Base-by-base conservation (phyloP, 2,113 vertebrate species). In the Mionectes macconnelli region DNA sequence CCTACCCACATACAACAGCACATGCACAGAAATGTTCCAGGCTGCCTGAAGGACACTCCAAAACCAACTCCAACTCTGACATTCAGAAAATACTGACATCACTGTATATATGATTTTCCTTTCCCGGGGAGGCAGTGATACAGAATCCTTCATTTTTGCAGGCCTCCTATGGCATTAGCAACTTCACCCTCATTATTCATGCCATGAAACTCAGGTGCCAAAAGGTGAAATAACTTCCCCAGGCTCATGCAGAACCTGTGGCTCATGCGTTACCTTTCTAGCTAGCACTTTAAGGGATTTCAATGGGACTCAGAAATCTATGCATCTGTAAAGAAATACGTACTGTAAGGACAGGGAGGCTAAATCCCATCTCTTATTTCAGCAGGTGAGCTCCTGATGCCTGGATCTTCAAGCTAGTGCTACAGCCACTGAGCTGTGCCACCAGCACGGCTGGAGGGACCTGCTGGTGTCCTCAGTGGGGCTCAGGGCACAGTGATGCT, bases 31-130 rank as follows among this genome's bases (percentile, higher is more conserved):
- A 60, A 28, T 27, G 55, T 14, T 78, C 74, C 85, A 87, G 78
- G 90, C 84, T 92, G 81, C 63, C 67, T 73, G 82, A 96, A 95
- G 93, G 84, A 69, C 68, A 60, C 55, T 0, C 8, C 45, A 82
- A 92, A 89, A 44, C 5, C 52, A 81, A 39, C 44, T 44, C 20
- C 28, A 84, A 68, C 44, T 57, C 30, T 84, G 62, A 64, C 53
- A 76, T 2, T 35, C 57, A 66, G 53, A 66, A 80, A 90, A 88
- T 25, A 84, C 35, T n/a, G 33, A 11, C 69, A 56, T 44, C 37
- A 17, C 24, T 55, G 35, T 72, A 50, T 3, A 30, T 13, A 47
- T 9, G 22, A 83, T 87, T 93, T 37, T 40, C 49, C 52, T 91
- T 44, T 87, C 39, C 82, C 75, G 78, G 75, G 73, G 87, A 73